A percentile compares a stretch with the other conserved stretches of the same genome.
These are phyloP conservation scores for Onchidella celtica DNA, from an alignment of 2,888 invertebrate genomes.

Conservation along the genomic window DNA sequence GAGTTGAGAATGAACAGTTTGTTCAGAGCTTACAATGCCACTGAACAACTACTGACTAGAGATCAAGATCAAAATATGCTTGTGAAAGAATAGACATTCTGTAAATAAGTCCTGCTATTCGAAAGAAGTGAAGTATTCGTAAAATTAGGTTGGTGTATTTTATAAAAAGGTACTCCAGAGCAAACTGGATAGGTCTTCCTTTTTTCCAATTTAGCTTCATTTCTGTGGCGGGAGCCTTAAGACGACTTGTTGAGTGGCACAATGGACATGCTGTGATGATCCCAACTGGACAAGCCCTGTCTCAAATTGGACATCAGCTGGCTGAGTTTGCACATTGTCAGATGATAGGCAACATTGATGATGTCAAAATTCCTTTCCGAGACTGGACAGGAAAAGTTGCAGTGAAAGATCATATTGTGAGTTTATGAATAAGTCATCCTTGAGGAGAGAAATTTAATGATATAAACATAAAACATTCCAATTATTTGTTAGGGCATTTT, in stretches of 20 bases:
- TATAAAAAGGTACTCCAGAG: no score
- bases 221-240: constrained; percentile 57
- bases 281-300: constrained; percentile 39
- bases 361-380: constrained; percentile 3
- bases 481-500: no score
- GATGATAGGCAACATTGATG: constrained; percentile 6
- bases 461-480: no score
- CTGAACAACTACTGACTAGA: no score
- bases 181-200: not conserved
- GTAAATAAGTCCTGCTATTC: no score
- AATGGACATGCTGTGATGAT: constrained; percentile 58
- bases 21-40: no score
- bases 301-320: constrained; percentile 16
- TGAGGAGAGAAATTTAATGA: no score
- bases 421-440: constrained; percentile 33
- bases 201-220: constrained; percentile 44
- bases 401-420: constrained; percentile 64
- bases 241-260: constrained; percentile 67
- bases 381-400: constrained; percentile 65
- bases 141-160: no score
- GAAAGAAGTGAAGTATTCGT: no score
- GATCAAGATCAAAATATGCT: no score
- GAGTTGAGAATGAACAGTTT: no score
- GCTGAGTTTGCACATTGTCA: constrained; percentile 36
- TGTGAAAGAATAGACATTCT: no score